Evolutionary conservation across 2,888 invertebrate genomes (phyloP), one percentile per base, ranked within the genome.

Genomic region (Leptothorax acervorum): DNA sequence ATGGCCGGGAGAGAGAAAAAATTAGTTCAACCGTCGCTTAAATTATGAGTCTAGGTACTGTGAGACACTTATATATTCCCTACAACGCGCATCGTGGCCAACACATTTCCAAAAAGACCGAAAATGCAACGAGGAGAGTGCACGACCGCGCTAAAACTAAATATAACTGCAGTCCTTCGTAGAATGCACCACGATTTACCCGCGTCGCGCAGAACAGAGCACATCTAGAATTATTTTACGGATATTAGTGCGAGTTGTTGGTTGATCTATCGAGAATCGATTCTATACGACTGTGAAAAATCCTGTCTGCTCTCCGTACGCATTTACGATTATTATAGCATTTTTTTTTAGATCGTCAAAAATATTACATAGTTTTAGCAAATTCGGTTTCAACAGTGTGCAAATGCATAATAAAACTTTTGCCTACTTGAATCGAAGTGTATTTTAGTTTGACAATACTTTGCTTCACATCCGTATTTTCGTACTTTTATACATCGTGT

Each of bases 81-180:
- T 42, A 55, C 78, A 55, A 68, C 78, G 88, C 87, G 81, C 85
- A 78, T 65, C 85, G 85, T 73, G 75, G 89, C 87, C 85, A 87
- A 87, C 90, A 90, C 87, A 92, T 93, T 93, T 93, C 93, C 93
- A 93, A 93, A 94, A 94, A 92, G 92, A 93, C 91, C 83, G 90
- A 92, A 93, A 94, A 93, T 90, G 89, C 87, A 83, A 83, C 48
- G 84, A 86, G 81, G 42, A 70, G 74, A 76, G 86, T 65, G 81
- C 88, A 87, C 90, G 92, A 91, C 92, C 90, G 91, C 93, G 92
- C 93, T 94, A 93, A 94, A 93, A 93, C 94, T 94, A 94, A 94
- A 94, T 94, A 93, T 94, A 94, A 93, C 92, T 82, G 79, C 90
- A 83, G 87, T 91, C 91, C 90, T 93, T 93, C 92, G 92, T 92